phyloP scores from a whole-genome alignment of 2,888 invertebrate genomes.

The Serrognathus titanus region DNA sequence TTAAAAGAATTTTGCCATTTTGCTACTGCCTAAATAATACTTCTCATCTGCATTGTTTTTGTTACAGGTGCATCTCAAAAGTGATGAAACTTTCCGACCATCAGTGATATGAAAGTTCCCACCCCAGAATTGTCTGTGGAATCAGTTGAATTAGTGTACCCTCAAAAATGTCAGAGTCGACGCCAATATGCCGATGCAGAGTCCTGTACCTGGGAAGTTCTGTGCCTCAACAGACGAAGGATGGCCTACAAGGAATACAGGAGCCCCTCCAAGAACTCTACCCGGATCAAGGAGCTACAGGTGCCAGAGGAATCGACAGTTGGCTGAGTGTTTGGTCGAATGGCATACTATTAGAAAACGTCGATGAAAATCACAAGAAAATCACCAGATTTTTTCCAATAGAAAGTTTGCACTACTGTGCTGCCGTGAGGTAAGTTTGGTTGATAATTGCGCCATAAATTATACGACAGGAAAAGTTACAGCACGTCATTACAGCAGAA shows the following conservation, averaged over 20 bases:
- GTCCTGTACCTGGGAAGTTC: slow-evolving; percentile 95
- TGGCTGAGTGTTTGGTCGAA: slow-evolving; percentile 98
- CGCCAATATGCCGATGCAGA: slow-evolving; percentile 93
- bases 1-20: no score
- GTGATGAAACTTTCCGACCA: no score
- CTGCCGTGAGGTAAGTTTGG: slow-evolving; percentile 84
- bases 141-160: no score
- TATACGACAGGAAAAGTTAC: neutral
- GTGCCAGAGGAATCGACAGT: slow-evolving; percentile 88
- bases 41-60: no score
- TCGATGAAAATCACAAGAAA: slow-evolving; percentile 91
- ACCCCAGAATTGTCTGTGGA: no score
- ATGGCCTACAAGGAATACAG: slow-evolving; percentile 95
- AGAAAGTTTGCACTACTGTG: slow-evolving; percentile 92
- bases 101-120: no score
- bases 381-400: slow-evolving; percentile 95
- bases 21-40: no score
- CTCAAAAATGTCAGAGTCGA: slow-evolving; percentile 65
- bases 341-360: slow-evolving; percentile 91
- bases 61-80: no score
- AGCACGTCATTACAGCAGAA: no score
- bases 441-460: neutral
- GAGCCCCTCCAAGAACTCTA: slow-evolving; percentile 94
- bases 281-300: slow-evolving; percentile 87
- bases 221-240: slow-evolving; percentile 96